Base-by-base conservation (phyloP, 2,797 vertebrate genomes). In the Esox masquinongy region DNA sequence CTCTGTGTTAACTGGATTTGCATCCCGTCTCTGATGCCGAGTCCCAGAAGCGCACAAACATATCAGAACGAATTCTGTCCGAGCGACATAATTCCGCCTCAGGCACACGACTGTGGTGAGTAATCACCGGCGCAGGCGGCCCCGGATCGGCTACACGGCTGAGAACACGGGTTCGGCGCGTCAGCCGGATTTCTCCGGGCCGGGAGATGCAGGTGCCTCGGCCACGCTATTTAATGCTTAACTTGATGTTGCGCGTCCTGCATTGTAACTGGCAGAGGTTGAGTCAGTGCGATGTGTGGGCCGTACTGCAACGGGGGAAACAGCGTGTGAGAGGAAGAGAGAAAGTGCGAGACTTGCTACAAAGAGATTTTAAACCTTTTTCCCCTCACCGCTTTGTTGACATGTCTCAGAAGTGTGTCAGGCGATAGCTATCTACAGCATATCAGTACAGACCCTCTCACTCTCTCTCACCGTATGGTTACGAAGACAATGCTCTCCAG, bases 391-490 rank as follows among this genome's bases (percentile, higher is more conserved):
- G 82, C 76, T 90, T 83, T 19, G 76, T 79, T 85, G 82, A 88
- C 87, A 83, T 85, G 83, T 85, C 80, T 81, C 79, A 81, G 77
- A 90, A 87, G 82, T 74, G 73, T 85, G 79, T 87, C 86, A 88
- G 75, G 79, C 74, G 14, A 11, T 61, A 12, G 11, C 11, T 26
- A 77, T 75, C 78, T 72, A 68, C 72, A 76, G 79, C 77, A 66
- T 49, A 84, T 86, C 83, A 70, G 79, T 80, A 86, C 75, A 56
- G 75, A 6, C 39, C 39, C 84, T 79, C 78, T 76, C 77, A 63
- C 87, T 74, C 31, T 64, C 68, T 73, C 82, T 76, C 75, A 53
- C 88, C 72, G 24, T 68, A 67, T 75, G 82, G 86, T 90, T 80
- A 85, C 75, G 84, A 24, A 84, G 76, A 83, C 82, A 85, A 77